Evolutionary conservation across 2,113 vertebrate genomes (phyloP).

Genomic region (Lepisosteus osseus): DNA sequence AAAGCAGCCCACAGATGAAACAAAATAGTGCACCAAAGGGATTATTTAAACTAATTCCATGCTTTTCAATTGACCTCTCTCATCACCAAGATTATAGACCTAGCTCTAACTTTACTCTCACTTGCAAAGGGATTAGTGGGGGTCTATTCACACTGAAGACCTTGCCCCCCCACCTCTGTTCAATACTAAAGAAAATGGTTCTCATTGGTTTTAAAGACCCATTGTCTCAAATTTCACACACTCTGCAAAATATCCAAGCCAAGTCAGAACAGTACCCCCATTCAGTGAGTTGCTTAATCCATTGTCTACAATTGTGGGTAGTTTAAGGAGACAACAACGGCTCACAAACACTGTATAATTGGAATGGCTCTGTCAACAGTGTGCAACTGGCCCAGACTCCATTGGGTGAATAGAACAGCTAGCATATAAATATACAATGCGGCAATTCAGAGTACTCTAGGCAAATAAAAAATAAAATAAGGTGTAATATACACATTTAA

Average conservation of each 20-base stretch:
- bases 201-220: constrained; percentile 46
- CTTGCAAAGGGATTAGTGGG: constrained; percentile 38
- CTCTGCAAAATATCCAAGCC: constrained; percentile 29
- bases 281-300: constrained; percentile 33
- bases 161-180: constrained; percentile 21
- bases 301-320: constrained; percentile 13
- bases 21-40: constrained; percentile 23
- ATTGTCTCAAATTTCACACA: constrained; percentile 47
- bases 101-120: constrained; percentile 32
- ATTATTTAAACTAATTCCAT: constrained; percentile 25
- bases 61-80: constrained; percentile 34
- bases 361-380: constrained; percentile 17
- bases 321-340: constrained; percentile 26
- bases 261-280: constrained; percentile 37
- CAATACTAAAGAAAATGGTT: constrained; percentile 41
- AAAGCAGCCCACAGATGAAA: constrained; percentile 8
- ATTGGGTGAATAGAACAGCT: constrained; percentile 7
- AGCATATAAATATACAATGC: constrained; percentile 11
- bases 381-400: constrained; percentile 18
- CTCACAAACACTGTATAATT: constrained; percentile 16
- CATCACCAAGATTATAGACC: constrained; percentile 34
- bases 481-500: no score
- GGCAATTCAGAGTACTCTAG: constrained; percentile 7
- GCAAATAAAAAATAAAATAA: no score
- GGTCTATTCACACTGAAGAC: constrained; percentile 34